Evolutionary conservation across 2,888 invertebrate genomes (phyloP).

Genomic region (Drosophila demipolita): DNA sequence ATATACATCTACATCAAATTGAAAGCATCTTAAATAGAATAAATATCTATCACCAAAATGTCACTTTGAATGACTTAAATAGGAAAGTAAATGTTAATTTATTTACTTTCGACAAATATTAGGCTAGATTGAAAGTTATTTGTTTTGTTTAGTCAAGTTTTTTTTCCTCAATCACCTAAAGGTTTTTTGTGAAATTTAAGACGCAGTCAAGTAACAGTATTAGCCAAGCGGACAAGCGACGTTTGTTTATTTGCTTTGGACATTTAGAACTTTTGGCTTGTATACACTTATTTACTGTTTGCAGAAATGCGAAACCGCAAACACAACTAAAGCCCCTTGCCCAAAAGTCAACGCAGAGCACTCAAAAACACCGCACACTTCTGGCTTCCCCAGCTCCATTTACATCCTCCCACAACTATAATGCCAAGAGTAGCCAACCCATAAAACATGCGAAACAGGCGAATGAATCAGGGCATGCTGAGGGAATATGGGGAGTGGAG

Average conservation of each 20-base stretch:
- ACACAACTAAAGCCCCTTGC: slow-evolving; percentile 50
- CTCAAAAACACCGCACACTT: slow-evolving; percentile 24
- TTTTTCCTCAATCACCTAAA: slow-evolving; percentile 64
- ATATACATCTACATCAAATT: neutral
- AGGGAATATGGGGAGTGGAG: neutral
- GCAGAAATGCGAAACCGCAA: slow-evolving; percentile 74
- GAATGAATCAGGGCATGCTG: slow-evolving; percentile 1
- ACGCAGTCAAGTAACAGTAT: slow-evolving; percentile 36
- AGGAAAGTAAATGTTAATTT: slow-evolving; percentile 34
- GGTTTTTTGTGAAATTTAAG: slow-evolving; percentile 44
- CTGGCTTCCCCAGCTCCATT: neutral
- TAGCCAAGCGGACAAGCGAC: slow-evolving; percentile 32
- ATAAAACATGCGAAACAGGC: slow-evolving; percentile 43
- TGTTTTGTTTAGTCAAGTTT: slow-evolving; percentile 45
- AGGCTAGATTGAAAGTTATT: slow-evolving; percentile 60
- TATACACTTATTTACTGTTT: slow-evolving; percentile 71
- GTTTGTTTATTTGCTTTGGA: slow-evolving; percentile 71
- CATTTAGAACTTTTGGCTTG: slow-evolving; percentile 53
- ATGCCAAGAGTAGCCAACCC: slow-evolving; percentile 5
- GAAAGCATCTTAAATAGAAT: neutral
- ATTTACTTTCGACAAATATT: slow-evolving; percentile 48
- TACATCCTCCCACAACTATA: neutral
- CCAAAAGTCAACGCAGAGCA: slow-evolving; percentile 21
- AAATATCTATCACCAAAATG: neutral
- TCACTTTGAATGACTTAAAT: neutral